Evolutionary conservation across 2,797 vertebrate genomes (phyloP), one percentile per base, ranked within the genome.

Genomic region (Kryptolebias ocellatus): DNA sequence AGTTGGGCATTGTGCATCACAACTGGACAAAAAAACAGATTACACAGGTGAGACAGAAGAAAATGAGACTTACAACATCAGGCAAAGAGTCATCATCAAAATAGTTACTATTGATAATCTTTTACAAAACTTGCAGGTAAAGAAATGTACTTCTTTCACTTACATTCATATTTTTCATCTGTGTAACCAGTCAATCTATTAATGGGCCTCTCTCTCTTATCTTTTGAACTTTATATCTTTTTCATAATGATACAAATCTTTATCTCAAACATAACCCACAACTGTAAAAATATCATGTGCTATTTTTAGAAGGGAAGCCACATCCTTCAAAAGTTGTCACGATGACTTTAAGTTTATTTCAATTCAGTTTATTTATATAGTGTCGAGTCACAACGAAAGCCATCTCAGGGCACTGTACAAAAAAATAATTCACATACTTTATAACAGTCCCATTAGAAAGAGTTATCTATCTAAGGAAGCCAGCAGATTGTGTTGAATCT

Each of bases 291-390:
- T 71, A 78, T 74, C 64, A 72, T 1, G 49, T 47, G 72, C 52
- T 60, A 69, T 69, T 78, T 76, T 74, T 56, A 81, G 70, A 78
- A 58, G 27, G 28, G 52, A 76, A 82, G 70, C 82, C 86, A 88
- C 83, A 82, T 88, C 82, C 83, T 85, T 80, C 67, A 67, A 71
- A 66, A 57, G n/a, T 46, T 63, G 67, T 72, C 76, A 58, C 58
- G 1, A 53, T 24, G 6, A 49, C 67, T 51, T 61, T 47, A 18
- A 3, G n/a, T 20, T 51, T 20, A 10, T 16, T 31, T 16, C 73
- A 5, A 16, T 53, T 74, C 62, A 14, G 17, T 51, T 24, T 1
- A 39, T 50, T 74, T 24, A 24, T 24, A 24, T 24, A 24, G 20
- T 24, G 20, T 24, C 20, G 2, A 24, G 20, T 24, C 20, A 24